Base-by-base conservation (phyloP, 1,140 invertebrate species). In the Lucilia sericata region DNA sequence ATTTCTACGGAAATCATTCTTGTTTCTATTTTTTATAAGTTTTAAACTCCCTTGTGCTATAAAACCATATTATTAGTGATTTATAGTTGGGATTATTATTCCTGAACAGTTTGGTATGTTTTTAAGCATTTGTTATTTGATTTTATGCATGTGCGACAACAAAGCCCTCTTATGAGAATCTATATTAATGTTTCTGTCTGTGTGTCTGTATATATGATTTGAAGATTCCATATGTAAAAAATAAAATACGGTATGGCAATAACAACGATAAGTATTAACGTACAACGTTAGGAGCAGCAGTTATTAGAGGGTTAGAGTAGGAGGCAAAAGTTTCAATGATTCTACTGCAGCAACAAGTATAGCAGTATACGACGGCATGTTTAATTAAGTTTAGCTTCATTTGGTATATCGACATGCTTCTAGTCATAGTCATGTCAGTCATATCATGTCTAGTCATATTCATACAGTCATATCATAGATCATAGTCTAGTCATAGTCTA, bases 61-160 rank as follows among this genome's bases (percentile, higher is more conserved):
- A 78, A 78, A 78, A 78, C 75, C 75, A 42, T 78, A 78, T 78
- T 78, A 78, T 78, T 47, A 78, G 14, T 78, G 75, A 78, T 78
- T 78, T 78, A 78, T 78, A 36, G 36, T 78, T n/a, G 75, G 75
- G 36, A 78, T 78, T 78, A 78, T 78, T 78, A 78, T 78, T 78
- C 75, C 42, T 78, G 75, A 78, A 47, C 75, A n/a, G 36, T 78
- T 78, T 42, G 75, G 36, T 78, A 78, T 78, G 75, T 78, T 78
- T 70, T 78, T 47, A 78, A 78, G 75, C 75, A 47, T 78, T 78
- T 78, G 75, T 78, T 78, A 78, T 78, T 78, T n/a, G 75, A 78
- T 78, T 78, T 49, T 78, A 78, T 78, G 75, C 75, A 42, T 78
- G 75, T 42, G 75, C 75, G 75, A 78, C 75, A 78, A 78, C 36